Base-by-base conservation (phyloP, 2,888 invertebrate species). In the Silvanus unidentatus region DNA sequence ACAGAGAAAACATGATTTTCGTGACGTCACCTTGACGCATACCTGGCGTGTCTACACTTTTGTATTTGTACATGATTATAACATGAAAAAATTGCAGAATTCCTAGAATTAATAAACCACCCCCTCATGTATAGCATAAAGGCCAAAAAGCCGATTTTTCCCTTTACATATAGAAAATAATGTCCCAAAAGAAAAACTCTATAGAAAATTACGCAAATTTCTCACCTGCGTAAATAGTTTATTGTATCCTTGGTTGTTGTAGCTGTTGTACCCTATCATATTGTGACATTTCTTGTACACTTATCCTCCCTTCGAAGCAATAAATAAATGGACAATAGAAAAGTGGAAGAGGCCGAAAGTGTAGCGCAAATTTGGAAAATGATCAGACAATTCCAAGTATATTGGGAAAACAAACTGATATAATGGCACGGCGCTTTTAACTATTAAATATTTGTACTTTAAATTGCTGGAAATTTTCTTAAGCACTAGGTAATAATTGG, bases 181-280 rank as follows among this genome's bases (percentile, higher is more conserved):
- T 10, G 10, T 10, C 28, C 28, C 28, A 9, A 28, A 8, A 8
- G 8, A 28, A 10, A 8, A 28, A 28, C 10, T 28, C 10, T 8
- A 10, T 9, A 28, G 2, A 22, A 35, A 49, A 49, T 49, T 49
- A 46, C 46, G 39, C 49, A 49, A 46, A 36, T 42, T 44, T 49
- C 68, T 66, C 73, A 87, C 87, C 86, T 87, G 87, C 49, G 87
- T 85, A 66, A 86, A 86, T 69, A 87, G 79, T 78, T 86, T 87
- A 78, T 86, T 86, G 79, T 86, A 86, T 70, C 86, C 86, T 69
- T 84, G 80, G 59, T 71, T 70, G 72, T 79, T 81, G 72, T 80
- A 81, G 76, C 78, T 82, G 76, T 80, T 83, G 77, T 85, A 86
- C 64, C 83, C 82, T 77, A 86, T 85, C 81, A 84, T 85, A 74